Conservation (phyloP, 2,888 invertebrate genomes). For the Scaeva pyrastri region DNA sequence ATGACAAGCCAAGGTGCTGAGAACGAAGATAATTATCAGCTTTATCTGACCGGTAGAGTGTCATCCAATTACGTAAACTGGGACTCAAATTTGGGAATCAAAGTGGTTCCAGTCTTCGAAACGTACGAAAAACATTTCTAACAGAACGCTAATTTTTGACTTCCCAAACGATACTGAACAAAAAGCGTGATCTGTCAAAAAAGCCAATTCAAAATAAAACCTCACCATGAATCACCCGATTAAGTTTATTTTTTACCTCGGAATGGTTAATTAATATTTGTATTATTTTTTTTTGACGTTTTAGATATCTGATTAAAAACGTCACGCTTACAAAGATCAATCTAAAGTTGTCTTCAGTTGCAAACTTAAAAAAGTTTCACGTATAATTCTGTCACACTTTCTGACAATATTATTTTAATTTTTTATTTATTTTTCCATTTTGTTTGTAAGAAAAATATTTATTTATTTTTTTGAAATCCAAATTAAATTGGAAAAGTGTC, state of each 20-base stretch:
- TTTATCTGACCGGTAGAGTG: too few relatives aligned
- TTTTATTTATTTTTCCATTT: background rate
- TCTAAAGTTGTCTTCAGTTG: slow-evolving; percentile 19
- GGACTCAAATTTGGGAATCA: too few relatives aligned
- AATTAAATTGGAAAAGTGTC: slow-evolving; percentile 61
- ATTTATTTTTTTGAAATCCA: slow-evolving; percentile 41
- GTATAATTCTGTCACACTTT: background rate
- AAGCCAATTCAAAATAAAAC: too few relatives aligned
- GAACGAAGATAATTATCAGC: too few relatives aligned
- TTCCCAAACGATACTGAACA: too few relatives aligned
- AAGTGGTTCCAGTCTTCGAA: too few relatives aligned
- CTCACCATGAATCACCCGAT: too few relatives aligned
- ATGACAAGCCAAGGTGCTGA: too few relatives aligned
- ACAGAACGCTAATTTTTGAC: too few relatives aligned
- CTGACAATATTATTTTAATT: background rate
- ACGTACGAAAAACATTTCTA: too few relatives aligned
- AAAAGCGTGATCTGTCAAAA: too few relatives aligned
- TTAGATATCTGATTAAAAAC: slow-evolving; percentile 27
- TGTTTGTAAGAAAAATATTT: background rate
- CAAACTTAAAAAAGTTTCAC: slow-evolving; percentile 34
- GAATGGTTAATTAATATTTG: background rate
- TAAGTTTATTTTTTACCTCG: background rate
- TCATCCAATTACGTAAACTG: too few relatives aligned
- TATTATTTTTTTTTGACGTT: background rate
- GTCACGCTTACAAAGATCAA: slow-evolving; percentile 34